These are phyloP conservation scores for Lampris incognitus DNA, from an alignment of 2,113 vertebrate genomes.

Conservation along the genomic window DNA sequence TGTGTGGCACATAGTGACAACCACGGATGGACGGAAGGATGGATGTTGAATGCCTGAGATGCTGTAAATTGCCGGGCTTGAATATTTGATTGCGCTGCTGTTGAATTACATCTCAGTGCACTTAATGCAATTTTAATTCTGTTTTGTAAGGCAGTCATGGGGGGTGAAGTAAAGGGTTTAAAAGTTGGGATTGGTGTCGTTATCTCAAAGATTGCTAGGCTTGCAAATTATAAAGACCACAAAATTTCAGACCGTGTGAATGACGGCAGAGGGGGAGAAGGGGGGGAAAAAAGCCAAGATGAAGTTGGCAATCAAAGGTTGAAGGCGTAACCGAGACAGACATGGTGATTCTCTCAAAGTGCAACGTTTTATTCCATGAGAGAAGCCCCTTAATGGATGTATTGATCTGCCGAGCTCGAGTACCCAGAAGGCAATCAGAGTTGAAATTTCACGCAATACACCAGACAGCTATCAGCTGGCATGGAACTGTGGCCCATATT, in stretches of 20 bases:
- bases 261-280: conserved; percentile 72
- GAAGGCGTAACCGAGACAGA: conserved; percentile 84
- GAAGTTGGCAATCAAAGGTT: conserved; percentile 86
- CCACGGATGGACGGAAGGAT: conserved; percentile 82
- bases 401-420: conserved; percentile 84
- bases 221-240: conserved; percentile 81
- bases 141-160: conserved; percentile 79
- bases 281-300: conserved; percentile 77
- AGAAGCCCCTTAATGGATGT: conserved; percentile 84
- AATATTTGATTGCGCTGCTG: conserved; percentile 86
- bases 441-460: conserved; percentile 79
- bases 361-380: conserved; percentile 83
- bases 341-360: conserved; percentile 81
- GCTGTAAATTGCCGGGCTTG: conserved; percentile 84
- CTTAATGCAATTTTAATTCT: conserved; percentile 85
- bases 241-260: conserved; percentile 81
- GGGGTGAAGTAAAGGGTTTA: conserved; percentile 69
- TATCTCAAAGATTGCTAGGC: conserved; percentile 77
- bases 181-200: conserved; percentile 69
- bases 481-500: conserved; percentile 77
- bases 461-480: conserved; percentile 83
- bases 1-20: conserved; percentile 75
- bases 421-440: conserved; percentile 85
- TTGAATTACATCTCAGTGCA: conserved; percentile 82
- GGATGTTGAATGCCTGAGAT: conserved; percentile 81